phyloP scores from a whole-genome alignment of 2,888 invertebrate genomes.

The Cordylochernes scorpioides region DNA sequence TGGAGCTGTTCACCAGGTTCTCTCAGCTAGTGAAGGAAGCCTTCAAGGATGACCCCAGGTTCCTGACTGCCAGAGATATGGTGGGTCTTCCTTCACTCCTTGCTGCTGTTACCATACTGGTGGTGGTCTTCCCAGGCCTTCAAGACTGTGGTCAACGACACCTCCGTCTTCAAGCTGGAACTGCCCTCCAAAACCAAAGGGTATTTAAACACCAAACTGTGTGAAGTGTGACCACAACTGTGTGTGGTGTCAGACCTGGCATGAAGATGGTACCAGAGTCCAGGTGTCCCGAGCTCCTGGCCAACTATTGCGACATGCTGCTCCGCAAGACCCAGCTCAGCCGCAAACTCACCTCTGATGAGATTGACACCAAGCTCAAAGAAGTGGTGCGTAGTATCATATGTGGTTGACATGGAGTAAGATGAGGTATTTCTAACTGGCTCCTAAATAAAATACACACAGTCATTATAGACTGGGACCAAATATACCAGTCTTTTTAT shows the following conservation, averaged over 20 bases:
- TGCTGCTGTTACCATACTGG: conserved; percentile 16
- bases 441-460: no score
- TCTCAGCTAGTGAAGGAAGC: conserved; percentile 74
- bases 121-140: conserved; percentile 37
- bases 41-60: conserved; percentile 84
- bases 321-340: conserved; percentile 81
- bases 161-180: conserved; percentile 45
- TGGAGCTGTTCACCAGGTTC: conserved; percentile 74
- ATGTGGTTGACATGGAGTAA: no score
- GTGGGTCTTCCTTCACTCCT: conserved; percentile 15
- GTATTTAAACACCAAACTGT: conserved; percentile 18
- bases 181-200: conserved; percentile 28
- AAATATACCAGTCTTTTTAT: no score
- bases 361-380: conserved; percentile 71
- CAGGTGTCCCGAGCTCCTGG: conserved; percentile 89
- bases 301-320: conserved; percentile 98
- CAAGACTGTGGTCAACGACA: conserved; percentile 90
- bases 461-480: no score
- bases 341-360: conserved; percentile 80
- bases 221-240: not conserved
- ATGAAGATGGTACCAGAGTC: conserved; percentile 47
- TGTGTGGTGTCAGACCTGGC: conserved; percentile 10
- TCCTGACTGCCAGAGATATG: conserved; percentile 87
- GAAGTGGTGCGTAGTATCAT: conserved; percentile 40
- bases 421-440: no score